Base-by-base conservation (phyloP, 1,140 invertebrate genomes). In the Tribolium castaneum region DNA sequence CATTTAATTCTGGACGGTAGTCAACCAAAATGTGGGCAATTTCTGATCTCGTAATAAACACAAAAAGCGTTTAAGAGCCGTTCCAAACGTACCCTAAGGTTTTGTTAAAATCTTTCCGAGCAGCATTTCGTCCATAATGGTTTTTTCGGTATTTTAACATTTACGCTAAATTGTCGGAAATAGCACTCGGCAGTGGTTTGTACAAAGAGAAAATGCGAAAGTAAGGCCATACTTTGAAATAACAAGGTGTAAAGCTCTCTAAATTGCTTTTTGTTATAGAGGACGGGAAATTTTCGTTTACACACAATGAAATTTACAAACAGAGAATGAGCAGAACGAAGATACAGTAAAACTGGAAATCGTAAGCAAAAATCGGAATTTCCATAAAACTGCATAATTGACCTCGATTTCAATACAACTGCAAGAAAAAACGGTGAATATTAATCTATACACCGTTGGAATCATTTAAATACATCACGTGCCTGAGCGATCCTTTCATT, bases 221-320 rank as follows among this genome's bases (percentile, higher is more conserved):
- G 59, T 35, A 66, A 66, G 9, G 30, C 30, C 35, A 66, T 66
- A 66, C 59, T 35, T 30, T 35, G 59, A 66, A 66, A 66, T 66
- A 66, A 66, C 59, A 66, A 66, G 59, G 59, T 66, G 59, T 66
- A 66, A 35, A 66, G 59, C 59, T 66, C 59, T 35, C 59, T 14
- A 66, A 66, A 66, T 66, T 66, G 59, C 30, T 66, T 66, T 66
- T 66, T 66, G 59, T 35, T 39, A 66, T 66, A 66, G 59, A 66
- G 59, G 30, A 66, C 30, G 59, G 59, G 30, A 30, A 66, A 66
- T 66, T 66, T 66, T 66, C 59, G 30, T 66, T 66, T 66, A 66
- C 59, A 66, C 59, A 66, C 59, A 66, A 66, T 66, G 59, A 66
- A 66, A 66, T 66, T 66, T 66, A 66, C 59, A 66, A 66, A 66